phyloP scores from a whole-genome alignment of 2,888 invertebrate genomes.

The Scaptomyza parva region DNA sequence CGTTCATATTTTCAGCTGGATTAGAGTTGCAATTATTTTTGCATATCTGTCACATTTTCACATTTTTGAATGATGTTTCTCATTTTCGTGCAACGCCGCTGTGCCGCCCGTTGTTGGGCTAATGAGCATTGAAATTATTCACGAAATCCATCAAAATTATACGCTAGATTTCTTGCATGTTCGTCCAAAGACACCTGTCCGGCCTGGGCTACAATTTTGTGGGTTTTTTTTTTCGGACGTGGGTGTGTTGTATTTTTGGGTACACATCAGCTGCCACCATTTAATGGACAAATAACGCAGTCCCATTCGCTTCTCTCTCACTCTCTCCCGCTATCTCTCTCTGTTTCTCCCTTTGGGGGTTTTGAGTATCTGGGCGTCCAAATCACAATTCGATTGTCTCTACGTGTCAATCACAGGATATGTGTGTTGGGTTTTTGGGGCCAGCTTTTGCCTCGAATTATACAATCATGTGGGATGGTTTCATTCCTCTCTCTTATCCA shows the following conservation, averaged over 20 bases:
- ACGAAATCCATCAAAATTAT: constrained; percentile 39
- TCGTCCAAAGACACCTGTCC: constrained; percentile 52
- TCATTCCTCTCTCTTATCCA: neutral
- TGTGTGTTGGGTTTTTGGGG: constrained; percentile 1
- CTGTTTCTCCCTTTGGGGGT: constrained; percentile 22
- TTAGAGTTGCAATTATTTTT: constrained; percentile 35
- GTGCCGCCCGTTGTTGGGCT: no score
- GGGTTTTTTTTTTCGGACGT: neutral
- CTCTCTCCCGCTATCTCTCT: neutral
- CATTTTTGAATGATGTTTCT: constrained; percentile 11
- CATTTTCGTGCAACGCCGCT: neutral
- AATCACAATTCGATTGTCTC: constrained; percentile 81
- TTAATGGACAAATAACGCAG: constrained; percentile 68
- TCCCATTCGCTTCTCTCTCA: no score
- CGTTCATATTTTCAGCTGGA: constrained; percentile 12
- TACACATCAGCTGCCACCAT: constrained; percentile 55
- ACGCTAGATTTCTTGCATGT: constrained; percentile 35
- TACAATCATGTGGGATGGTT: constrained; percentile 69
- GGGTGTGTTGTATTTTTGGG: constrained; percentile 1
- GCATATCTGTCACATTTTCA: constrained; percentile 36
- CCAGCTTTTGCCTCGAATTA: constrained; percentile 53
- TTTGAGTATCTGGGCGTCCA: constrained; percentile 40
- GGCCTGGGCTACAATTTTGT: neutral
- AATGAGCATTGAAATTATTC: constrained; percentile 42
- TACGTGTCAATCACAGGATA: constrained; percentile 77